These are phyloP conservation scores for Hirudo medicinalis DNA, from an alignment of 1,140 invertebrate genomes.

Conservation along the genomic window DNA sequence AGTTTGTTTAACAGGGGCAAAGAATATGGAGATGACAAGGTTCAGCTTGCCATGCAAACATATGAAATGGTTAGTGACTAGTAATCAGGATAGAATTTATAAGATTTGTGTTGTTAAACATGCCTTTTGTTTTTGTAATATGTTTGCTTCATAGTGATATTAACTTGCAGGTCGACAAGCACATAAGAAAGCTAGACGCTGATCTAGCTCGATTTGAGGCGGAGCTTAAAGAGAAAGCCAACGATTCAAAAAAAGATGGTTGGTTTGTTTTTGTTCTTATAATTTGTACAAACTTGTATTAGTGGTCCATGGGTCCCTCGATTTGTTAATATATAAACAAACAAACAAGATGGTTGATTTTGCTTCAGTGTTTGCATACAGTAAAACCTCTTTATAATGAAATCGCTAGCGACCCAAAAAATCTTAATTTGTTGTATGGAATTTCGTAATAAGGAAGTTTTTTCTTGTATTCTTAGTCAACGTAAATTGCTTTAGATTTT, in stretches of 20 bases:
- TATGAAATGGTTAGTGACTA: conserved; percentile 65
- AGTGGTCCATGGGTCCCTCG: no score
- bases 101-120: not conserved
- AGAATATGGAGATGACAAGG: conserved; percentile 79
- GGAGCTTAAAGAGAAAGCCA: conserved; percentile 77
- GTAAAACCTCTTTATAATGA: no score
- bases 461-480: no score
- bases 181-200: conserved; percentile 83
- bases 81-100: not conserved
- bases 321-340: no score
- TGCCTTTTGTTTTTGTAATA: not conserved
- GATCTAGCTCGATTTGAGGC: conserved; percentile 89
- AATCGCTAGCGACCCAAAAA: no score
- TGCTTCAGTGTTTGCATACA: no score
- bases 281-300: no score
- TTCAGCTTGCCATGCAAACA: conserved; percentile 89
- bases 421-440: no score
- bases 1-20: conserved; percentile 36
- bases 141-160: not conserved
- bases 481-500: no score
- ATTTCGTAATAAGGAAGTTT: no score
- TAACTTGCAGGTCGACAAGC: conserved; percentile 66
- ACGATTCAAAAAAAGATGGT: conserved; percentile 22
- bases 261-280: not conserved
- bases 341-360: conserved; percentile 22